Conservation (phyloP, 2,797 vertebrate genomes). For the Lutjanus campechanus region DNA sequence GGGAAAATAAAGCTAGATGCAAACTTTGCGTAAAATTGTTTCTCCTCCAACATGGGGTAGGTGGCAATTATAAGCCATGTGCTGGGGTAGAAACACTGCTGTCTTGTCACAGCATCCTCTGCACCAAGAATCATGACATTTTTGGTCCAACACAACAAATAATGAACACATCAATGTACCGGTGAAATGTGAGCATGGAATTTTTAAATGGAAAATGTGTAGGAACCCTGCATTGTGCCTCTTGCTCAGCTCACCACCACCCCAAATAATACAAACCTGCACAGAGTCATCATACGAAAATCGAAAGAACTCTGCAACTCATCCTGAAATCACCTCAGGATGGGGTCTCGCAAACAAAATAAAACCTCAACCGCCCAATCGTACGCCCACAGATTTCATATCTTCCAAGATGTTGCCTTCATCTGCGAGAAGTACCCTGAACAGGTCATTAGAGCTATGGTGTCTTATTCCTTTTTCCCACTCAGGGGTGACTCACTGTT, state of each 20-base stretch:
- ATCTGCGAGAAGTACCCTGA: slow-evolving; percentile 9
- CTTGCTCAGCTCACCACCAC: neutral
- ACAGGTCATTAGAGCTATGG: slow-evolving; percentile 38
- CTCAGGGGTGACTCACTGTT: slow-evolving; percentile 62
- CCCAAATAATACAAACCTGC: neutral
- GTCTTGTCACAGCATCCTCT: too few relatives aligned
- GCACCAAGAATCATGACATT: too few relatives aligned
- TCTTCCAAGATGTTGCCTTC: slow-evolving; percentile 13
- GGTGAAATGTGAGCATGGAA: too few relatives aligned
- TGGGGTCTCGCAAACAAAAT: slow-evolving; percentile 29
- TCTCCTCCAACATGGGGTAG: too few relatives aligned
- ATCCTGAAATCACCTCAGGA: slow-evolving; percentile 14
- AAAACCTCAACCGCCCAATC: neutral
- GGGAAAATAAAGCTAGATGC: too few relatives aligned
- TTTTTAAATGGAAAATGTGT: too few relatives aligned
- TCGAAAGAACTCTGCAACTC: slow-evolving; percentile 2
- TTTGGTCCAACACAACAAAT: too few relatives aligned
- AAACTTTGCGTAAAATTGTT: too few relatives aligned
- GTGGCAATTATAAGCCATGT: too few relatives aligned
- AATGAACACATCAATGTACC: too few relatives aligned
- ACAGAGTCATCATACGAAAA: slow-evolving; percentile 21
- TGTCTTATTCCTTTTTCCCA: slow-evolving; percentile 51
- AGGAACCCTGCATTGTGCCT: neutral
- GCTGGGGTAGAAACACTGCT: too few relatives aligned
- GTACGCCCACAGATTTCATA: slow-evolving; percentile 19